These are phyloP conservation scores for Phocides pigmalion DNA, from an alignment of 1,140 invertebrate genomes.

Conservation along the genomic window DNA sequence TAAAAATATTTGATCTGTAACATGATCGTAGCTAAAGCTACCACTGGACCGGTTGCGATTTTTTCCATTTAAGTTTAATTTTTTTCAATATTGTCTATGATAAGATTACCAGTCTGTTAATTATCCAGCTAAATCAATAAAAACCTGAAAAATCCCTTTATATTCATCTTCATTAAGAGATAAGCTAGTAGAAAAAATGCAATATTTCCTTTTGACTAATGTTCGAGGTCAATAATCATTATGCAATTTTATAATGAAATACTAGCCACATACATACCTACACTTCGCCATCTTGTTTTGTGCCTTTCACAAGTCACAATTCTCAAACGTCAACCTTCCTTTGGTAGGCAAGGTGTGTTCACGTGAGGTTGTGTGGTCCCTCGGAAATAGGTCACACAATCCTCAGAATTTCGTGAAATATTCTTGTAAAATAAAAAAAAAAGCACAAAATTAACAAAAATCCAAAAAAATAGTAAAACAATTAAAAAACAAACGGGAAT, in stretches of 20 bases:
- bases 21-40: too few species aligned
- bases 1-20: too few species aligned
- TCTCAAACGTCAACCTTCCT: slow-evolving; percentile 84
- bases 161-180: too few species aligned
- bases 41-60: too few species aligned
- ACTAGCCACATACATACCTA: slow-evolving; percentile 23
- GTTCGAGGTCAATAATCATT: too few species aligned
- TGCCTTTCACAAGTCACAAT: slow-evolving; percentile 57
- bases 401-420: slow-evolving; percentile 91
- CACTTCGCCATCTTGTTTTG: slow-evolving; percentile 68
- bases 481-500: slow-evolving; percentile 85
- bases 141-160: too few species aligned
- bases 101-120: too few species aligned
- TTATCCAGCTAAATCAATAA: too few species aligned
- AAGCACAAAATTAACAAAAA: slow-evolving; percentile 87
- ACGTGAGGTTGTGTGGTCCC: slow-evolving; percentile 85
- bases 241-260: slow-evolving; percentile 11
- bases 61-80: too few species aligned
- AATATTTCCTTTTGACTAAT: too few species aligned
- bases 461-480: slow-evolving; percentile 88
- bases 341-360: slow-evolving; percentile 84
- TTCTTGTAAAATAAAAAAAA: slow-evolving; percentile 90
- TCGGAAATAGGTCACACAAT: slow-evolving; percentile 91
- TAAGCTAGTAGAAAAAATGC: too few species aligned
- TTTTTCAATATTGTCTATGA: too few species aligned